Conservation (phyloP, 2,797 vertebrate genomes). For the Argya squamiceps region DNA sequence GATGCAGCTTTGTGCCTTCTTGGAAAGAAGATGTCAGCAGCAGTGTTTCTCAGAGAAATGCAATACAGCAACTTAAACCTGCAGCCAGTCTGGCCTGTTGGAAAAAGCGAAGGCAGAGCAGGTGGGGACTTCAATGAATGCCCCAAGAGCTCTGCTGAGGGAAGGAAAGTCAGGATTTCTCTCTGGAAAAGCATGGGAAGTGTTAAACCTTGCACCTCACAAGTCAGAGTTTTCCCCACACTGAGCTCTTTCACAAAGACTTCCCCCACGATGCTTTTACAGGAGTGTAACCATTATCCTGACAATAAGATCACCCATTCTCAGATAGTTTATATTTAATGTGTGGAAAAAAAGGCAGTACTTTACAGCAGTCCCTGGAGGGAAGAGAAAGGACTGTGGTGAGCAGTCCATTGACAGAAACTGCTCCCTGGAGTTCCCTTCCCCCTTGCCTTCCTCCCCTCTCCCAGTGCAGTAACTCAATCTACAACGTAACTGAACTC, state of each 20-base stretch:
- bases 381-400: not conserved
- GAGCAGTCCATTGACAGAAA: not conserved
- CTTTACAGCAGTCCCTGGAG: not conserved
- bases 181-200: not conserved
- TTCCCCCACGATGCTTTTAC: not conserved
- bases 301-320: not conserved
- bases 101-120: not conserved
- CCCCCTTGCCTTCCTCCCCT: not conserved
- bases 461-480: not conserved
- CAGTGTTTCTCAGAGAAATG: not conserved
- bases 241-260: not conserved
- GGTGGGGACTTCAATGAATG: not conserved
- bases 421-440: not conserved
- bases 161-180: not conserved
- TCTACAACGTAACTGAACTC: constrained; percentile 13
- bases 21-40: not conserved
- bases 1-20: not conserved
- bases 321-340: not conserved
- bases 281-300: not conserved
- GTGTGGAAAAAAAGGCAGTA: not conserved
- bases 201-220: not conserved
- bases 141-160: not conserved
- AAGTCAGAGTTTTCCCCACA: fast-evolving
- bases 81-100: not conserved
- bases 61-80: not conserved